Evolutionary conservation across 2,888 invertebrate species (phyloP), one percentile per base, ranked within the genome.

Genomic region (Incurvaria masculella): DNA sequence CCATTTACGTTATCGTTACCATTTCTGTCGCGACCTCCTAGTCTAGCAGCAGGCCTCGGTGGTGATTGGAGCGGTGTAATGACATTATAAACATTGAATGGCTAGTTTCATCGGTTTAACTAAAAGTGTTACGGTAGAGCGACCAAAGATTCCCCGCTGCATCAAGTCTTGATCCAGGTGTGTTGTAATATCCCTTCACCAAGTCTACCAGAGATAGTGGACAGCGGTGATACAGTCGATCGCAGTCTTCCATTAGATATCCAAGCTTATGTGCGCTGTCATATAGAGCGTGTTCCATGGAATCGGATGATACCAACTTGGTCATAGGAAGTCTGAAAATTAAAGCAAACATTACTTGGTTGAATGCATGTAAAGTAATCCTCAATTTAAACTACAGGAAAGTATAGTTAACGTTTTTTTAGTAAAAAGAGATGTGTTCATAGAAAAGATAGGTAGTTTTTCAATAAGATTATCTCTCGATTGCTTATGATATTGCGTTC

Each of bases 181-280:
- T 74, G 11, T 74, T 73, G 51, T 79, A 76, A 46, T 76, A 76
- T 3, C 89, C 89, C 55, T 88, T 69, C 4, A 86, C 88, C 65
- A 88, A 65, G 59, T 89, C 87, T 44, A 90, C 78, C 52, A 90
- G 63, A 1, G 90, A 90, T 57, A 90, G 76, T 8, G 84, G 84
- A 63, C 90, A 91, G 16, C 68, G 69, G 50, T 81, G n/a, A n/a
- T n/a, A n/a, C n/a, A n/a, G 81, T 59, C 80, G 83, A 2, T 76
- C 69, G 59, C 90, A 90, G 54, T 82, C 71, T 0, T 68, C 59
- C 41, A 76, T 56, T 0, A 72, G 52, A 1, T 53, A 56, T 2
- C 75, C 71, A 0, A 74, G 61, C 0, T 73, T 69, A 49, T 85
- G 85, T 1, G 89, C 88, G 21, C 78, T 71, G 56, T 87, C 84